Evolutionary conservation across 2,797 vertebrate species (phyloP).

Genomic region (Pristis pectinata): DNA sequence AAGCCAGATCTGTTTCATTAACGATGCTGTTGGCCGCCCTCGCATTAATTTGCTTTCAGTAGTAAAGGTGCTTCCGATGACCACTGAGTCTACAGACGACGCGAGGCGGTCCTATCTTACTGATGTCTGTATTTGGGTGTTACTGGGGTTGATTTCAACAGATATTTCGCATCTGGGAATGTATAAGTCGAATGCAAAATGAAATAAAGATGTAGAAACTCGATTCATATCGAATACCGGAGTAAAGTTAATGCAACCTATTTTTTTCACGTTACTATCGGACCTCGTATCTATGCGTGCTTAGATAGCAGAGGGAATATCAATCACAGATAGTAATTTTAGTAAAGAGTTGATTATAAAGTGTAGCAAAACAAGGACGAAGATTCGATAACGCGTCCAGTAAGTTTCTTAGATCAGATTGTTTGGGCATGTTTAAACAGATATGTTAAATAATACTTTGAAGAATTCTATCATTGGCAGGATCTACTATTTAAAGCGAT

Average conservation of each 20-base stretch:
- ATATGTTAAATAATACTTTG: neutral
- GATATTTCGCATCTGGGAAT: neutral
- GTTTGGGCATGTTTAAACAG: neutral
- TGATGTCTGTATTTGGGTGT: neutral
- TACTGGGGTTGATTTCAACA: neutral
- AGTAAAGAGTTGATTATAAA: neutral
- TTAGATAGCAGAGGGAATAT: neutral
- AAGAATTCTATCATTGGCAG: neutral
- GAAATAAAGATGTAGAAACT: neutral
- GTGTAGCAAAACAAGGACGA: neutral
- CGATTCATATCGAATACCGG: neutral
- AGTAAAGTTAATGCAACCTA: neutral
- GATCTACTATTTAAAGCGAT: neutral
- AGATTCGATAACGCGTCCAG: neutral
- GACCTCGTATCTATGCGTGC: neutral
- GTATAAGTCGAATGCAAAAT: neutral
- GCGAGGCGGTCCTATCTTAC: neutral
- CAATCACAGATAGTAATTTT: neutral
- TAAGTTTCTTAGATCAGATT: neutral
- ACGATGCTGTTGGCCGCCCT: neutral
- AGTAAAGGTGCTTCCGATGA: neutral
- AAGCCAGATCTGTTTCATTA: neutral
- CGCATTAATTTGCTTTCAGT: neutral
- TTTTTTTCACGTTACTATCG: neutral
- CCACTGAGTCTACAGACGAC: neutral